Base-by-base conservation (phyloP, 2,113 vertebrate genomes). In the Aythya baeri region DNA sequence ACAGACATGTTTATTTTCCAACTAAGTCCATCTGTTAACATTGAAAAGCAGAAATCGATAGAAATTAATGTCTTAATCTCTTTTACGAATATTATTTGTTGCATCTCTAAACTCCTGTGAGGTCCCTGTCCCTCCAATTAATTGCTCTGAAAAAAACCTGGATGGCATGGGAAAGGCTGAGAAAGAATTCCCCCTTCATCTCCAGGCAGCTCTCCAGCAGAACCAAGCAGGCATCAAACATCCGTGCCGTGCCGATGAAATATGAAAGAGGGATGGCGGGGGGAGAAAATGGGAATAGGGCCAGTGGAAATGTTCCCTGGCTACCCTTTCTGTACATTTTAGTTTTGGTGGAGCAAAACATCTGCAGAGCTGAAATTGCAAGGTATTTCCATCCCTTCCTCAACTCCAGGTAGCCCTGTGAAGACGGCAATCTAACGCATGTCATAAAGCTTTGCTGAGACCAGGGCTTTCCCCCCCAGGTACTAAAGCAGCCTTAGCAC, bases 201-300 rank as follows among this genome's bases (percentile, higher is more conserved):
- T 92, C 86, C 86, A 97, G 95, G 95, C 95, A 97, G 80, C 72
- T 67, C 83, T 97, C 95, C 95, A 96, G 86, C 71, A 93, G 86
- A 91, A 91, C 55, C 80, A 76, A 73, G 91, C 74, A 91, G 81
- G 74, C 83, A 94, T 73, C 90, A 83, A 81, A 83, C 79, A 93
- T 86, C 61, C 74, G 65, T 90, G 88, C n/a, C 68, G 79, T 8
- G 68, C 80, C 90, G 79, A 93, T 86, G 82, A 91, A 36, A 93
- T 77, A 72, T 46, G 36, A 49, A 68, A 87, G 49, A 73, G 65
- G 46, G 76, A 82, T 32, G 20, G 31, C 1, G 17, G 1, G 44
- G 65, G 62, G 62, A 79, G 41, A 38, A 67, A 58, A 73, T 38
- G 21, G 38, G 38, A 83, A 82, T 36, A 74, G 16, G 43, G 62